Evolutionary conservation across 35 echinoderm and acorn worm species (phyloP).

Genomic region (Apostichopus parvimensis): DNA sequence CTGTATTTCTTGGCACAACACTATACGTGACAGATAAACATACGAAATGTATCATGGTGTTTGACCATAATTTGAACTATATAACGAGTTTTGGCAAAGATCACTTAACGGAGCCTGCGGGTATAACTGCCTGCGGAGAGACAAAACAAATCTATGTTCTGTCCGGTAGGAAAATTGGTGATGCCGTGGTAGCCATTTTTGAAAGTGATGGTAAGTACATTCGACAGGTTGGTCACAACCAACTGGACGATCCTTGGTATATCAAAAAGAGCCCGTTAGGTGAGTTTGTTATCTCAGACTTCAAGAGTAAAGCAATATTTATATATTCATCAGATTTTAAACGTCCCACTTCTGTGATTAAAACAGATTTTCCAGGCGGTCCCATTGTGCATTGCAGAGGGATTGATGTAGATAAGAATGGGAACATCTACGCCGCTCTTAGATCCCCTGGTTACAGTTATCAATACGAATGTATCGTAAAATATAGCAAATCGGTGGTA

Average conservation of each 20-base stretch:
- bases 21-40: background rate
- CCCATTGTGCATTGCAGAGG: background rate
- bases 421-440: background rate
- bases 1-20: background rate
- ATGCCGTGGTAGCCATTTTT: background rate
- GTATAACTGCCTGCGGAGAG: background rate
- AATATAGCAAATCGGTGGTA: background rate
- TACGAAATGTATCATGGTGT: background rate
- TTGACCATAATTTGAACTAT: background rate
- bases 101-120: background rate
- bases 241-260: background rate
- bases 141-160: background rate
- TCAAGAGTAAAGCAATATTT: background rate
- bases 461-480: background rate
- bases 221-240: background rate
- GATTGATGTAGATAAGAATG: background rate
- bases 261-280: background rate
- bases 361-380: background rate
- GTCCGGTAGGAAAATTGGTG: background rate
- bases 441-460: background rate
- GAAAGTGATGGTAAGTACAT: background rate
- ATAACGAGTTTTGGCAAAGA: background rate
- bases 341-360: background rate
- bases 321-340: background rate
- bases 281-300: background rate